Evolutionary conservation across 2,888 invertebrate genomes (phyloP).

Genomic region (Epistrophella euchroma): DNA sequence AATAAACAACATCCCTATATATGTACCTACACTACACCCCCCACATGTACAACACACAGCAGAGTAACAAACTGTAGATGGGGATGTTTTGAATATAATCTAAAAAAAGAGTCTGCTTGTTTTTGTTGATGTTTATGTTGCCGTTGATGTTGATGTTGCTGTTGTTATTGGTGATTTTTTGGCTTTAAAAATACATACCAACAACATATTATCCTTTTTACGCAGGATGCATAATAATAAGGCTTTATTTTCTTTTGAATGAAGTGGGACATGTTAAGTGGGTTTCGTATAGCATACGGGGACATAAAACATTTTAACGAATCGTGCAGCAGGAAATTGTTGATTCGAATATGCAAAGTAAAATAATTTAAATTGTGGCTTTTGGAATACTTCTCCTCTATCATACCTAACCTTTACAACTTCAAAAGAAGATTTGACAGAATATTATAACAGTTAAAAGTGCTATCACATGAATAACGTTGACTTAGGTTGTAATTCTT

Average conservation of each 20-base stretch:
- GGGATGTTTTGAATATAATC: conserved; percentile 68
- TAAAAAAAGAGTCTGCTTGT: conserved; percentile 38
- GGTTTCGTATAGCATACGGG: conserved; percentile 5
- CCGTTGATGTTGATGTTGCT: conserved; percentile 35
- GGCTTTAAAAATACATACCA: conserved; percentile 42
- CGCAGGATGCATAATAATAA: conserved; percentile 54
- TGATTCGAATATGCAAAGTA: conserved; percentile 6
- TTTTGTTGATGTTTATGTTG: conserved; percentile 43
- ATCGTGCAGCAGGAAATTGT: conserved; percentile 24
- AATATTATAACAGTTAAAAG: not conserved
- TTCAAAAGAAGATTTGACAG: not conserved
- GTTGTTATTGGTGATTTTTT: conserved; percentile 41
- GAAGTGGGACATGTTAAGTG: conserved; percentile 36
- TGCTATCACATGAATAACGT: not conserved
- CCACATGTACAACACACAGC: not conserved
- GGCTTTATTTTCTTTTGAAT: conserved; percentile 26
- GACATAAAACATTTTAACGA: conserved; percentile 19
- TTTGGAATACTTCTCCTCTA: not conserved
- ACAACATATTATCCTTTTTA: conserved; percentile 53
- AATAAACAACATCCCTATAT: conserved; percentile 21
- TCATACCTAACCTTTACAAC: no score
- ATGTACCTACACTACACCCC: not conserved
- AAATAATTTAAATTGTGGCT: conserved; percentile 19
- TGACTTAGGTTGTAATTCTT: not conserved
- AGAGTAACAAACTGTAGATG: not conserved